Evolutionary conservation across 2,888 invertebrate genomes (phyloP).

Genomic region (Cheilosia vernalis): DNA sequence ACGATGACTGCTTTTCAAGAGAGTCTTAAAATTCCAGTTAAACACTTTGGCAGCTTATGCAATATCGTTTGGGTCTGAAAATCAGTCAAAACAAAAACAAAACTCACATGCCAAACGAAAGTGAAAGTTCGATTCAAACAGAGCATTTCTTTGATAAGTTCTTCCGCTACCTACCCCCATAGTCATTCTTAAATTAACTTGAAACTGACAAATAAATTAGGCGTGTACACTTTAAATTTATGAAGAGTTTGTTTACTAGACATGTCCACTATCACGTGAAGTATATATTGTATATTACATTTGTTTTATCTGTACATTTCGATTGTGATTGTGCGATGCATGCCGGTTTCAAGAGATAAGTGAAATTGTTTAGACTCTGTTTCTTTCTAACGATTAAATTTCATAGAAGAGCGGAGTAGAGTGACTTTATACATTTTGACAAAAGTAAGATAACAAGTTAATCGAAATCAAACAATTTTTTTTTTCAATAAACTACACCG

Average conservation of each 20-base stretch:
- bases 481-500: not conserved
- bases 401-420: not conserved
- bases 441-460: slow-evolving; percentile 4
- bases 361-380: slow-evolving; percentile 22
- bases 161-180: not conserved
- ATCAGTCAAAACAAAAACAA: slow-evolving; percentile 27
- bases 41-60: slow-evolving; percentile 35
- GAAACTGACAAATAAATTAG: not conserved
- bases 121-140: slow-evolving; percentile 55
- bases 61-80: slow-evolving; percentile 16
- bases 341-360: slow-evolving; percentile 55
- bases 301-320: not conserved
- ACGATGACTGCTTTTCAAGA: not conserved
- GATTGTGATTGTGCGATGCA: slow-evolving; percentile 12
- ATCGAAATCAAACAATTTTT: slow-evolving; percentile 6
- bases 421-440: slow-evolving; percentile 23
- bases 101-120: slow-evolving; percentile 24
- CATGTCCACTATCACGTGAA: not conserved
- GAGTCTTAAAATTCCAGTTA: slow-evolving; percentile 24
- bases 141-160: not conserved
- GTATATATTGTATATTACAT: not conserved
- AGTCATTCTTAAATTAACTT: not conserved
- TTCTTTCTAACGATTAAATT: slow-evolving; percentile 7
- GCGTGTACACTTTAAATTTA: not conserved
- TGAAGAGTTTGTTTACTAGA: not conserved